phyloP scores from a whole-genome alignment of 2,888 invertebrate species.

The Plusia festucae region DNA sequence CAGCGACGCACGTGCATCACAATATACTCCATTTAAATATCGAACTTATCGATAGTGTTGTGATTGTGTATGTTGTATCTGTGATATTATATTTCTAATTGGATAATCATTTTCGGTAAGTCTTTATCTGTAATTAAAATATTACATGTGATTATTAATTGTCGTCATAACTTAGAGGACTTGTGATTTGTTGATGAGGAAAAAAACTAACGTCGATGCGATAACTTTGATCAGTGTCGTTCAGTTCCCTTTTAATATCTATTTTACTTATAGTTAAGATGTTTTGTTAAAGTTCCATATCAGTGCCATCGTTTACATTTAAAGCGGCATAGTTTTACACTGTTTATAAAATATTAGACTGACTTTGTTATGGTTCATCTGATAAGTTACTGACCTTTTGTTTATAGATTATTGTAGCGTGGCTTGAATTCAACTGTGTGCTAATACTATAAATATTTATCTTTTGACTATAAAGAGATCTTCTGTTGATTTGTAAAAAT shows the following conservation, averaged over 20 bases:
- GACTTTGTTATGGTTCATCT: constrained; percentile 14
- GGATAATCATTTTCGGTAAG: constrained; percentile 34
- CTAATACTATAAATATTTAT: constrained; percentile 1
- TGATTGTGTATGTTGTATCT: constrained; percentile 41
- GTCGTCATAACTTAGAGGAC: constrained; percentile 5
- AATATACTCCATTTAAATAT: constrained; percentile 24
- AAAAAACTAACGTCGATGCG: constrained; percentile 19
- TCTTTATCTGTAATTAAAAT: constrained; percentile 9
- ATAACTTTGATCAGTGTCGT: constrained; percentile 32
- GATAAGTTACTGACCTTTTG: constrained; percentile 35
- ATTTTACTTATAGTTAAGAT: constrained; percentile 1
- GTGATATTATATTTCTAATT: constrained; percentile 10
- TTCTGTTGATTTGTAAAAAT: not conserved
- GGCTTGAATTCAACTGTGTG: not conserved
- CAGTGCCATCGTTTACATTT: not conserved
- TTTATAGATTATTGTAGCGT: constrained; percentile 11
- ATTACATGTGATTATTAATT: not conserved
- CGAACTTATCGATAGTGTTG: constrained; percentile 40
- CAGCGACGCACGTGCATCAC: constrained; percentile 30
- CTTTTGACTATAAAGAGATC: not conserved
- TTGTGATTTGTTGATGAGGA: constrained; percentile 38
- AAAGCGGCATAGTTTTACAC: not conserved
- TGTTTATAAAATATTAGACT: constrained; percentile 1
- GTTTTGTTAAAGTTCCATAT: not conserved
- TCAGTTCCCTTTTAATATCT: constrained; percentile 13